Conservation (phyloP, 2,888 invertebrate species). For the Aspidiotus rigidus region DNA sequence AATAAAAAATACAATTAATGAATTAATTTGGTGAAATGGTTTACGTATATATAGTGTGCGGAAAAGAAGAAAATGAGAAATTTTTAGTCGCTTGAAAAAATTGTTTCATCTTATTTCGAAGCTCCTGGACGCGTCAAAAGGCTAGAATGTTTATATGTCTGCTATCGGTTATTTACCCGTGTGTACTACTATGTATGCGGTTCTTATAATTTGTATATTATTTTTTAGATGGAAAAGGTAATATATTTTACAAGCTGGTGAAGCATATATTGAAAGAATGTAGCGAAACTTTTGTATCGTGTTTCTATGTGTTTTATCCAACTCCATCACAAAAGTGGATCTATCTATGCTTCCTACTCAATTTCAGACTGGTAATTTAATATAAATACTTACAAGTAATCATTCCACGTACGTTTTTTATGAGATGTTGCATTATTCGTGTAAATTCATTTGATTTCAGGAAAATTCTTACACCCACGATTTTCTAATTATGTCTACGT, state of each 20-base stretch:
- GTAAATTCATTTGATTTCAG: conserved; percentile 2
- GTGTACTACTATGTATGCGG: not conserved
- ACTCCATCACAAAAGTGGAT: conserved; percentile 88
- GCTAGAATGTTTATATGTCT: no score
- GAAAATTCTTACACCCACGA: conserved; percentile 20
- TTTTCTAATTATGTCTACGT: conserved; percentile 24
- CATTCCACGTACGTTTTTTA: not conserved
- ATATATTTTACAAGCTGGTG: conserved; percentile 46
- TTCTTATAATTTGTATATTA: not conserved
- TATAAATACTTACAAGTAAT: not conserved
- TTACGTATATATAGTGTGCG: no score
- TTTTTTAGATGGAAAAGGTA: conserved; percentile 26
- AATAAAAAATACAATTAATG: no score
- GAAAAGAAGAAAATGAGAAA: no score
- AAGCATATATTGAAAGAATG: conserved; percentile 76
- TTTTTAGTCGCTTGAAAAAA: no score
- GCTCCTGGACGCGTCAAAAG: no score
- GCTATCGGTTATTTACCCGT: not conserved
- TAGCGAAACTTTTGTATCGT: conserved; percentile 78
- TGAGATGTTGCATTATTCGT: not conserved
- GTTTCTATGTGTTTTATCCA: conserved; percentile 94
- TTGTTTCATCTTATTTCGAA: no score
- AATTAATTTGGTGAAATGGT: no score
- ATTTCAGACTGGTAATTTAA: conserved; percentile 41
- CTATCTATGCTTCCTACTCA: conserved; percentile 62